These are phyloP conservation scores for Atta texana DNA, from an alignment of 1,140 invertebrate species.

Conservation along the genomic window DNA sequence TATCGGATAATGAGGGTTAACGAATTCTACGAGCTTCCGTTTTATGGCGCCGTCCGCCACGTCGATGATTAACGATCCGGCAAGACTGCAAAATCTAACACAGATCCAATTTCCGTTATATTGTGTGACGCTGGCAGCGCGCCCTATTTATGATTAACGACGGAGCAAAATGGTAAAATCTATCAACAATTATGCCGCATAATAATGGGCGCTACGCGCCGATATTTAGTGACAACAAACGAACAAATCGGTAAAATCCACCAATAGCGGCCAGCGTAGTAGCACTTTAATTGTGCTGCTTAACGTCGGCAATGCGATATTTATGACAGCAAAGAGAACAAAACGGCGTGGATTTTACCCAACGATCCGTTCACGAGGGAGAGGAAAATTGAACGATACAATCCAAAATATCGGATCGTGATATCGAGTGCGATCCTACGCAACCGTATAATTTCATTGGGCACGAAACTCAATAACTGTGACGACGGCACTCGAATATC, in stretches of 20 bases:
- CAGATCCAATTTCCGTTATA: conserved; percentile 62
- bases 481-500: conserved; percentile 41
- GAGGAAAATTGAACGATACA: not conserved
- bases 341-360: conserved; percentile 24
- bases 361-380: not conserved
- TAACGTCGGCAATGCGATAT: conserved; percentile 49
- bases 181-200: conserved; percentile 59
- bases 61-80: conserved; percentile 60
- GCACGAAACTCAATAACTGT: conserved; percentile 67
- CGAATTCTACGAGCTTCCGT: conserved; percentile 60
- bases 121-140: conserved; percentile 40
- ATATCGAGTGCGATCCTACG: conserved; percentile 27
- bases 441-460: conserved; percentile 62
- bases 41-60: conserved; percentile 24
- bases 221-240: conserved; percentile 55
- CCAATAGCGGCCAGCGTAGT: conserved; percentile 9
- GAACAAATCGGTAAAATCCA: conserved; percentile 45
- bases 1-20: conserved; percentile 64
- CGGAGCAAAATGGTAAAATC: conserved; percentile 45
- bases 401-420: conserved; percentile 60
- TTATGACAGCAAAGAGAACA: conserved; percentile 25
- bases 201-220: conserved; percentile 44
- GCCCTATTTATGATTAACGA: conserved; percentile 54
- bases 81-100: conserved; percentile 62
- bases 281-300: conserved; percentile 53